Conservation (phyloP, 2,888 invertebrate species). For the Protonemura montana region DNA sequence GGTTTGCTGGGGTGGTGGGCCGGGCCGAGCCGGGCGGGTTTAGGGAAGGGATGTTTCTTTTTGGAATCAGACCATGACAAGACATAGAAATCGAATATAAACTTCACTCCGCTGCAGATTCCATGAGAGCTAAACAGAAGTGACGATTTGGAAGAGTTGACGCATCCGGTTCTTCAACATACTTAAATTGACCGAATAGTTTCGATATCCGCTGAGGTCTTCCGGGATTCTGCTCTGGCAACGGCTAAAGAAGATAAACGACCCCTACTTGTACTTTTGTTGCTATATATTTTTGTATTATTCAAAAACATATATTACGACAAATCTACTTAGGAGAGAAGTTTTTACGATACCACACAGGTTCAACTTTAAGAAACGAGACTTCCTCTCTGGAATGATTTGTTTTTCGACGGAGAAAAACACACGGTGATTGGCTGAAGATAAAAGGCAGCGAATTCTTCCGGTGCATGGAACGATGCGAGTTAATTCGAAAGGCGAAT, state of each 20-base stretch:
- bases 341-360: neutral
- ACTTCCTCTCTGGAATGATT: slow-evolving; percentile 16
- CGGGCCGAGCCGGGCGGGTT: neutral
- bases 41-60: neutral
- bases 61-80: neutral
- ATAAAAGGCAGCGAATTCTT: neutral
- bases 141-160: neutral
- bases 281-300: slow-evolving; percentile 28
- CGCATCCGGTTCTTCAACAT: neutral
- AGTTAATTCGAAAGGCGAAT: slow-evolving; percentile 14
- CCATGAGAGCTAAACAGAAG: neutral
- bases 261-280: slow-evolving; percentile 15
- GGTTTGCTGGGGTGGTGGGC: neutral
- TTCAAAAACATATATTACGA: slow-evolving; percentile 16
- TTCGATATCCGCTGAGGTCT: neutral
- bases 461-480: neutral
- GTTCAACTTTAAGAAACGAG: slow-evolving; percentile 12
- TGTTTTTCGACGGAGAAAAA: neutral
- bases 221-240: neutral
- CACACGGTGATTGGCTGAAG: neutral
- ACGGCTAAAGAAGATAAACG: slow-evolving; percentile 28
- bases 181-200: slow-evolving; percentile 7
- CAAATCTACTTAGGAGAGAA: neutral
- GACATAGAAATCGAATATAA: neutral
- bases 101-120: neutral